Evolutionary conservation across 1,140 invertebrate species (phyloP).

Genomic region (Helicorthomorpha holstii): DNA sequence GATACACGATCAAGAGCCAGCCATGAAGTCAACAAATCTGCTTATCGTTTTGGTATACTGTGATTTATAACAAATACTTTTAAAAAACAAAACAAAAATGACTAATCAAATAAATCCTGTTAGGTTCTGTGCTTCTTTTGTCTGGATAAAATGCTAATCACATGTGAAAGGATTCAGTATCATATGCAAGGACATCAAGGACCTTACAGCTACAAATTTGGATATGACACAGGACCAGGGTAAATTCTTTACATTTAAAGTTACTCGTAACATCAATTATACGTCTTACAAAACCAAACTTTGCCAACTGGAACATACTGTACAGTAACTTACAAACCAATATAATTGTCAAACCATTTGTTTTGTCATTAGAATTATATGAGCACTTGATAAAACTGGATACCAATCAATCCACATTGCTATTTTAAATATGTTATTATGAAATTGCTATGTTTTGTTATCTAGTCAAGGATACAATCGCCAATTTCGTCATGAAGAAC

Average conservation of each 20-base stretch:
- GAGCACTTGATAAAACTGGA: background rate
- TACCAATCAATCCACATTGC: background rate
- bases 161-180: background rate
- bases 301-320: no score
- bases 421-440: background rate
- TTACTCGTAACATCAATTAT: background rate
- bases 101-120: no score
- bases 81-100: no score
- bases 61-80: no score
- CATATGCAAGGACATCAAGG: constrained; percentile 45
- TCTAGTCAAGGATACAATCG: constrained; percentile 45
- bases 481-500: constrained; percentile 63
- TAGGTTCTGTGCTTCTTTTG: no score
- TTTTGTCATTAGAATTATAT: background rate
- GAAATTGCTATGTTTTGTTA: background rate
- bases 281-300: background rate
- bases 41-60: no score
- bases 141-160: no score
- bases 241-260: constrained; percentile 33
- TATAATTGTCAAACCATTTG: background rate
- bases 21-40: no score
- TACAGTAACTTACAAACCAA: no score
- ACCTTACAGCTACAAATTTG: constrained; percentile 67
- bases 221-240: constrained; percentile 71
- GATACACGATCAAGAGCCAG: no score